Base-by-base conservation (phyloP, 2,888 invertebrate species). In the Diarsia brunnea region DNA sequence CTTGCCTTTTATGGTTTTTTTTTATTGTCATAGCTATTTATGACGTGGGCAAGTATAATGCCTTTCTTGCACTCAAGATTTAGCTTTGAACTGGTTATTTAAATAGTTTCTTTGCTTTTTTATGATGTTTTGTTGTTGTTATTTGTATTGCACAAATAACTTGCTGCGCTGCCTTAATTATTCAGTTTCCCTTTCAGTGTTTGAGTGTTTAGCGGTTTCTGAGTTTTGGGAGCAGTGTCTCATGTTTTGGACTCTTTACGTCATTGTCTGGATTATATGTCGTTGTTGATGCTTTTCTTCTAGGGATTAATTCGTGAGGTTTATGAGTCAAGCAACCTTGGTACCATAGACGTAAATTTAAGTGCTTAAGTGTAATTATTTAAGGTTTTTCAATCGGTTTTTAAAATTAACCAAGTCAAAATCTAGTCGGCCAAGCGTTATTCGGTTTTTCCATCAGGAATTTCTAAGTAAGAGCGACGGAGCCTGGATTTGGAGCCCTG, bases 11-110 rank as follows among this genome's bases (percentile, higher is more conserved):
- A 74, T 79, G 79, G 75, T 60, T 75, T 66, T 38, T 1, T 38
- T 87, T 88, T 87, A 85, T 84, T 87, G 82, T 88, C 78, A 85
- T 85, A 75, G 79, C 81, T 87, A 85, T 90, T 89, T 88, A 89
- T 86, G 87, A 82, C 55, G n/a, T 24, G 70, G 60, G 45, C 55
- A 61, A 82, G 68, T 77, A 81, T 69, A 76, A 76, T 79, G 75
- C 78, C 27, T 81, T 75, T 78, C 85, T 82, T 43, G 70, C 19
- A 19, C 43, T 65, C 51, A 16, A 71, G 47, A 73, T 75, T 84
- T 55, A 38, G 49, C 73, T 85, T 84, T 82, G 82, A 79, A 61
- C 63, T 78, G 58, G 49, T 75, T 19, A 63, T 75, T 70, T 80
- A 55, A 31, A 58, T 68, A 55, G n/a, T 10, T 31, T 55, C 4